Percentiles rank a stretch among this genome's conserved stretches.
Conservation (phyloP, 2,797 vertebrate genomes). For the Buphagus erythrorhynchus region DNA sequence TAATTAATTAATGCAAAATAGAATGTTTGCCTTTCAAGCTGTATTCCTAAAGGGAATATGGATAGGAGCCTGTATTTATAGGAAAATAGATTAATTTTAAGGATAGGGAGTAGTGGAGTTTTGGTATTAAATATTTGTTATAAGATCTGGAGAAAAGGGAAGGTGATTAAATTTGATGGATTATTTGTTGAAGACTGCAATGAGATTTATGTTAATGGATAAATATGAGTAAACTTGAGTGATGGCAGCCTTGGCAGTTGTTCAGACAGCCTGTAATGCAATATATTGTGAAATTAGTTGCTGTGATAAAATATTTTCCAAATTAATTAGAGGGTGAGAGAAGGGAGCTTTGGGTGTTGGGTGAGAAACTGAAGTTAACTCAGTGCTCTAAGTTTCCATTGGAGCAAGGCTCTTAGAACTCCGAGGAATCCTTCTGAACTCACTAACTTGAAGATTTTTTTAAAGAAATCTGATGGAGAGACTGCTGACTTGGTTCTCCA, state of each 20-base stretch:
- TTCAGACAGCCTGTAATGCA: not conserved
- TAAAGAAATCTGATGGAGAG: not conserved
- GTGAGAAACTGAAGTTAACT: not conserved
- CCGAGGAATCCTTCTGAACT: not conserved
- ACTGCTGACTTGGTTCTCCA: not conserved
- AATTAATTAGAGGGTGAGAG: not conserved
- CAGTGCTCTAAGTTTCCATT: not conserved
- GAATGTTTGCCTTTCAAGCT: not conserved
- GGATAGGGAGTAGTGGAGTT: not conserved
- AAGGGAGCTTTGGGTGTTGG: not conserved
- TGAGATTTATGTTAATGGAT: slow-evolving; percentile 22
- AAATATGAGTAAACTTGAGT: not conserved
- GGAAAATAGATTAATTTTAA: not conserved
- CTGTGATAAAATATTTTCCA: not conserved
- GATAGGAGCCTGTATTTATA: not conserved
- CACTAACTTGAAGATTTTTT: not conserved
- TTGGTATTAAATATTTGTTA: not conserved
- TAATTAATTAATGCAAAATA: not conserved
- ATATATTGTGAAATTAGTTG: not conserved
- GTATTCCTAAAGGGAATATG: not conserved
- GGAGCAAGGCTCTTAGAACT: not conserved
- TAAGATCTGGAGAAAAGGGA: not conserved
- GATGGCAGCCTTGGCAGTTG: not conserved
- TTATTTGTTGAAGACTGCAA: not conserved
- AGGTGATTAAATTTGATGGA: not conserved